phyloP scores from a whole-genome alignment of 2,113 vertebrate species.

The Halcyon senegalensis region DNA sequence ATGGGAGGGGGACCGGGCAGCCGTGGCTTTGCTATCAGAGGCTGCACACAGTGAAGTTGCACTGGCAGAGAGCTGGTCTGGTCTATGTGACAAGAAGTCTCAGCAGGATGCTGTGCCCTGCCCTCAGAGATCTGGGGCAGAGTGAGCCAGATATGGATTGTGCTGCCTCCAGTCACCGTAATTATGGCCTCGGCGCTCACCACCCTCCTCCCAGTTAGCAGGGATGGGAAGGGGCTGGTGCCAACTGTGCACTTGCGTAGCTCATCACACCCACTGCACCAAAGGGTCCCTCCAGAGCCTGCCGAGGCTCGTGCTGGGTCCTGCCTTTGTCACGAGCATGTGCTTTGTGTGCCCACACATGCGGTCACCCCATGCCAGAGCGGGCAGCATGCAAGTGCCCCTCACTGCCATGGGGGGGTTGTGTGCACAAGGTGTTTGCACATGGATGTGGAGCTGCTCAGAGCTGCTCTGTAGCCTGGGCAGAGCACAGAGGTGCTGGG shows the following conservation, averaged over 20 bases:
- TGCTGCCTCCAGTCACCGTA: neutral
- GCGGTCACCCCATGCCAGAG: neutral
- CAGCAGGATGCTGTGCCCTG: neutral
- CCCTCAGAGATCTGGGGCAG: neutral
- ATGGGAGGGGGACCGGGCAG: neutral
- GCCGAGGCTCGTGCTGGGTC: neutral
- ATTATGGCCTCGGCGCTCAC: neutral
- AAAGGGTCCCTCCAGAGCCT: neutral
- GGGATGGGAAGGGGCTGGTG: neutral
- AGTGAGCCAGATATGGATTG: neutral
- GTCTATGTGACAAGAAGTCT: neutral
- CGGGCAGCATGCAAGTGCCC: neutral
- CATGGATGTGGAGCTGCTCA: accelerated
- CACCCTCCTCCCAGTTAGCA: neutral
- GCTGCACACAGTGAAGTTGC: neutral
- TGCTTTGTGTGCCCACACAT: neutral
- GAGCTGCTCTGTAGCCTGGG: neutral
- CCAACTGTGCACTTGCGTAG: neutral
- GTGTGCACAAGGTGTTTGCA: neutral
- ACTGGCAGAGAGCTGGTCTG: neutral
- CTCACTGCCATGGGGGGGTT: accelerated
- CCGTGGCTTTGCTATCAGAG: neutral
- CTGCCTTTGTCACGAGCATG: accelerated
- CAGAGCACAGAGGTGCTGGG: neutral
- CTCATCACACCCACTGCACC: neutral